Conservation (phyloP, 2,113 vertebrate genomes). For the Podocnemis expansa region DNA sequence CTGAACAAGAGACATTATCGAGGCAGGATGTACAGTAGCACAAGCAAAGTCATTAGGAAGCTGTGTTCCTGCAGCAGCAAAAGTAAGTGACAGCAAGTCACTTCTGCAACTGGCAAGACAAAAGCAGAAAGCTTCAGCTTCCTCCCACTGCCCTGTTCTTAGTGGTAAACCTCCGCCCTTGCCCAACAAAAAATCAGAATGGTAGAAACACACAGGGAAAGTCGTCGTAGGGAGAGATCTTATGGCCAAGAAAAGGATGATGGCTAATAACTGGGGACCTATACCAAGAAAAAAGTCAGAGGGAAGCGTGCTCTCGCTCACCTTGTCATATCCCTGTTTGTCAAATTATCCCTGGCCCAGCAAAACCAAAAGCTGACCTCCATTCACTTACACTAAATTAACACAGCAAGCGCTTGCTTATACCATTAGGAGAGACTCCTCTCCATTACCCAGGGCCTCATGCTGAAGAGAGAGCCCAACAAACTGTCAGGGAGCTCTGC, state of each 20-base stretch:
- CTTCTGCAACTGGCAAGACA: background rate
- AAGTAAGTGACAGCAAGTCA: accelerated
- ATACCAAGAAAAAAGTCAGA: too few species aligned
- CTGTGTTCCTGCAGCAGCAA: accelerated
- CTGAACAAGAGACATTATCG: background rate
- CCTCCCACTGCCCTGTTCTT: background rate
- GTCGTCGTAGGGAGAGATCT: background rate
- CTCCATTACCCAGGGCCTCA: slow-evolving; percentile 70
- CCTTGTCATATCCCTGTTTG: slow-evolving; percentile 38
- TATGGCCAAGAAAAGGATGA: background rate
- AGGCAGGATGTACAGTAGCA: background rate
- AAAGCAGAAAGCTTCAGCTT: background rate
- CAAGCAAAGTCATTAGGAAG: background rate
- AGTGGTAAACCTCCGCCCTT: background rate
- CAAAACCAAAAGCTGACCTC: slow-evolving; percentile 64
- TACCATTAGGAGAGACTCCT: slow-evolving; percentile 37
- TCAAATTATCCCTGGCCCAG: slow-evolving; percentile 76
- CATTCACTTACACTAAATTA: slow-evolving; percentile 68
- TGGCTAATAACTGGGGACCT: background rate
- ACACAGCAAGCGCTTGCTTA: slow-evolving; percentile 64
- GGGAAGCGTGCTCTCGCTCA: slow-evolving; percentile 37
- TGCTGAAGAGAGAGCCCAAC: slow-evolving; percentile 57
- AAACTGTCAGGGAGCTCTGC: background rate
- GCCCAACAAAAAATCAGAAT: background rate
- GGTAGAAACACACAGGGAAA: background rate